A percentile compares a stretch with the other conserved stretches of the same genome.
Conservation (phyloP, 92 coral and sea anemone species). For the Isaurus tuberculatus region DNA sequence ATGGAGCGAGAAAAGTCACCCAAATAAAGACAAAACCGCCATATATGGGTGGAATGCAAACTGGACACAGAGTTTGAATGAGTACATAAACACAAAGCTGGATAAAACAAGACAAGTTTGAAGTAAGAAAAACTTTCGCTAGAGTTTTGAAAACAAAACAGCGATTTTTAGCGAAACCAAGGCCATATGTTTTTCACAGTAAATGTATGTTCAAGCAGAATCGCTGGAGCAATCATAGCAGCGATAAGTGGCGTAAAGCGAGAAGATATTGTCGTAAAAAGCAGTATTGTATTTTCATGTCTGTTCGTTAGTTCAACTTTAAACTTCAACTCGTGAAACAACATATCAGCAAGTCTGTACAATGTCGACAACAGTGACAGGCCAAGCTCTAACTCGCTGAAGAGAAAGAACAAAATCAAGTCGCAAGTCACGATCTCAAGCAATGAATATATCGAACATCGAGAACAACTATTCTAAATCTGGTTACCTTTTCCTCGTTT, state of each 20-base stretch:
- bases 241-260: slow-evolving; percentile 21
- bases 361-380: slow-evolving; percentile 6
- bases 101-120: slow-evolving; percentile 14
- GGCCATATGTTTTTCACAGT: not conserved
- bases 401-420: not conserved
- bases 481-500: slow-evolving; percentile 87
- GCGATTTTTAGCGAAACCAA: not conserved
- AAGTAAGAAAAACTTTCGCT: slow-evolving; percentile 12
- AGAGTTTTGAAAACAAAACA: slow-evolving; percentile 27
- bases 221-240: not conserved
- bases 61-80: slow-evolving; percentile 96
- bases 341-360: slow-evolving; percentile 16
- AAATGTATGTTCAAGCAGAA: not conserved
- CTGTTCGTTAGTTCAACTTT: not conserved
- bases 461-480: not conserved
- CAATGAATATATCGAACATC: not conserved
- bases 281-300: not conserved
- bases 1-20: slow-evolving; percentile 70
- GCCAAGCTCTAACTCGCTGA: slow-evolving; percentile 32
- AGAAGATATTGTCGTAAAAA: slow-evolving; percentile 1
- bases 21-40: slow-evolving; percentile 99
- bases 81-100: slow-evolving; percentile 27
- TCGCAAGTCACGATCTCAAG: slow-evolving; percentile 7
- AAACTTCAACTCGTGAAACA: slow-evolving; percentile 3
- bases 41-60: slow-evolving; percentile 97